Evolutionary conservation across 2,113 vertebrate genomes (phyloP).

Genomic region (Osmerus mordax): DNA sequence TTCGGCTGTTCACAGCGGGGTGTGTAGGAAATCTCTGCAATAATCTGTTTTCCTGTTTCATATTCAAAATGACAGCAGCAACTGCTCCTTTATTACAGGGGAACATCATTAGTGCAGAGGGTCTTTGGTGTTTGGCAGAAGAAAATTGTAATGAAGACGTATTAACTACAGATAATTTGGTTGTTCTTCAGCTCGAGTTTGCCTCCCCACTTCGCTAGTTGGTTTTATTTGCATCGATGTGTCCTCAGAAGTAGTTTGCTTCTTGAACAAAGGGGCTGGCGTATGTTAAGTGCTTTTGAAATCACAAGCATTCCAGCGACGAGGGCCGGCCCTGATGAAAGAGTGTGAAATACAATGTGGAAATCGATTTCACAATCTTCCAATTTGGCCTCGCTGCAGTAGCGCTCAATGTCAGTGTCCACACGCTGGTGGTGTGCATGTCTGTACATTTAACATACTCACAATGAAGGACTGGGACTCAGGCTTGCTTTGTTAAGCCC

Average conservation of each 20-base stretch:
- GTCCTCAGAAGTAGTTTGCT: conserved; percentile 76
- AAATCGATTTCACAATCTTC: conserved; percentile 78
- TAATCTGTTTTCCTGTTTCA: conserved; percentile 79
- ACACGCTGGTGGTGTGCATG: conserved; percentile 38
- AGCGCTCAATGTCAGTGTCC: conserved; percentile 54
- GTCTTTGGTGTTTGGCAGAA: conserved; percentile 56
- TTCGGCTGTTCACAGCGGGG: conserved; percentile 77
- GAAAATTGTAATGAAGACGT: conserved; percentile 68
- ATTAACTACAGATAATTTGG: conserved; percentile 79
- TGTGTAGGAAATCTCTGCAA: conserved; percentile 70
- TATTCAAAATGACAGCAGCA: conserved; percentile 77
- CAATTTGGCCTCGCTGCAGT: conserved; percentile 60
- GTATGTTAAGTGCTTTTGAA: conserved; percentile 81
- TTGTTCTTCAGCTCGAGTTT: conserved; percentile 78
- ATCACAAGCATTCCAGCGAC: conserved; percentile 72
- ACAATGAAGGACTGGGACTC: conserved; percentile 51
- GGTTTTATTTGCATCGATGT: conserved; percentile 79
- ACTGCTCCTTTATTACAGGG: conserved; percentile 71
- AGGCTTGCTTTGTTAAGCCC: conserved; percentile 50
- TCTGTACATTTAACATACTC: conserved; percentile 64
- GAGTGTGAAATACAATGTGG: conserved; percentile 77
- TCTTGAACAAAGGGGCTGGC: conserved; percentile 77
- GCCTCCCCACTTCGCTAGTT: conserved; percentile 68
- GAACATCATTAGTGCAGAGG: conserved; percentile 72
- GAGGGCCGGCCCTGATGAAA: conserved; percentile 72